Evolutionary conservation across 2,888 invertebrate genomes (phyloP).

Genomic region (Colletes collaris): DNA sequence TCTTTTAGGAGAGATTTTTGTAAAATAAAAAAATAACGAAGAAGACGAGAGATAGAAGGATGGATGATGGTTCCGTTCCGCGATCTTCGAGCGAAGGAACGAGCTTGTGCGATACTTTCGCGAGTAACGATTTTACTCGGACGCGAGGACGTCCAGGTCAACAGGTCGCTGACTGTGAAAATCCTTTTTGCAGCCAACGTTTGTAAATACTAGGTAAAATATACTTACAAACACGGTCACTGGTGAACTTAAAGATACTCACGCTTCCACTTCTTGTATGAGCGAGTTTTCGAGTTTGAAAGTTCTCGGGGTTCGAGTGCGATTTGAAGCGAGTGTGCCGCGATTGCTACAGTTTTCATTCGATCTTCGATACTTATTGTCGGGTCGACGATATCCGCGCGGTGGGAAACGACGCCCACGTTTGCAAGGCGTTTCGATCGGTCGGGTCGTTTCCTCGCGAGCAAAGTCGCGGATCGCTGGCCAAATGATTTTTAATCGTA

Average conservation of each 20-base stretch:
- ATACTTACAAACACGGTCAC: slow-evolving; percentile 53
- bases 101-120: neutral
- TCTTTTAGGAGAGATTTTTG: slow-evolving; percentile 44
- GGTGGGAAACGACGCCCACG: too few species aligned
- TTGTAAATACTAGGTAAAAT: slow-evolving; percentile 65
- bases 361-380: slow-evolving; percentile 10
- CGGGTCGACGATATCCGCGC: neutral
- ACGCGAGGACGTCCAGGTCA: neutral
- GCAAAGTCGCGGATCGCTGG: neutral
- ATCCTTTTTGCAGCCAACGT: slow-evolving; percentile 48
- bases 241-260: slow-evolving; percentile 57
- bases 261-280: slow-evolving; percentile 62
- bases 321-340: neutral
- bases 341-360: slow-evolving; percentile 24
- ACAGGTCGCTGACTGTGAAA: slow-evolving; percentile 26
- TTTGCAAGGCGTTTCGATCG: too few species aligned
- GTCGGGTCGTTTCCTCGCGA: neutral
- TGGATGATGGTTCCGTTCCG: slow-evolving; percentile 8
- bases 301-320: slow-evolving; percentile 17
- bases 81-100: slow-evolving; percentile 1
- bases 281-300: slow-evolving; percentile 14
- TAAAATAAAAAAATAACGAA: slow-evolving; percentile 14
- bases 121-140: slow-evolving; percentile 17
- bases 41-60: too few species aligned
- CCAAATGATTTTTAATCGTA: slow-evolving; percentile 21